Evolutionary conservation across 64 coral and sea anemone genomes (phyloP).

Genomic region (Hydrozoanthus tunicans): DNA sequence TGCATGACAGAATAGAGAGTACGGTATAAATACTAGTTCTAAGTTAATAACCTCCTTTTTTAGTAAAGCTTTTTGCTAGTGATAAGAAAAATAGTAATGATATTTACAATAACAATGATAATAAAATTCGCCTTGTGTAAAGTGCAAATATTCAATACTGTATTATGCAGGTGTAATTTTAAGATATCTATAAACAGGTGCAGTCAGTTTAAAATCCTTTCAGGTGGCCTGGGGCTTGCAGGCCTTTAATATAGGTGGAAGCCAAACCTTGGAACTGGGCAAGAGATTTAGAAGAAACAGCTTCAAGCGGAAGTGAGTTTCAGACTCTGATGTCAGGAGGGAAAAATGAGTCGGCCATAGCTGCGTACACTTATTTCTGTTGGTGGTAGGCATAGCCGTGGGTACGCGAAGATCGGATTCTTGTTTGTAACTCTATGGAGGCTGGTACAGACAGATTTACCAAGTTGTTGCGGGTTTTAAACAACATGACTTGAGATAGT

Average conservation of each 20-base stretch:
- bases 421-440: not conserved
- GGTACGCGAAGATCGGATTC: slow-evolving; percentile 7
- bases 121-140: not conserved
- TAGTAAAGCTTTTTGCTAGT: not conserved
- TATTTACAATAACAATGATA: not conserved
- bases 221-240: slow-evolving; percentile 23
- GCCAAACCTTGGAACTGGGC: slow-evolving; percentile 8
- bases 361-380: slow-evolving; percentile 13
- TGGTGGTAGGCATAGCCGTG: slow-evolving; percentile 24
- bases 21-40: too few relatives aligned
- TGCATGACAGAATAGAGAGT: too few relatives aligned
- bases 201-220: not conserved
- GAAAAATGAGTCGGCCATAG: slow-evolving; percentile 18
- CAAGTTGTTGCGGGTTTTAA: slow-evolving; percentile 32
- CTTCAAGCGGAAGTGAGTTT: slow-evolving; percentile 8
- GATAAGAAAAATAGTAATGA: not conserved
- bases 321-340: slow-evolving; percentile 11
- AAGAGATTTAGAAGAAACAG: not conserved
- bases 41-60: too few relatives aligned
- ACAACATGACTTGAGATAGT: not conserved
- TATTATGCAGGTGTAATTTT: not conserved
- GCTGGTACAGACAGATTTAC: slow-evolving; percentile 1
- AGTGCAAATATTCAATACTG: not conserved
- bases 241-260: not conserved
- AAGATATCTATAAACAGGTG: not conserved